Base-by-base conservation (phyloP, 2,797 vertebrate genomes). In the Pseudopleuronectes americanus region DNA sequence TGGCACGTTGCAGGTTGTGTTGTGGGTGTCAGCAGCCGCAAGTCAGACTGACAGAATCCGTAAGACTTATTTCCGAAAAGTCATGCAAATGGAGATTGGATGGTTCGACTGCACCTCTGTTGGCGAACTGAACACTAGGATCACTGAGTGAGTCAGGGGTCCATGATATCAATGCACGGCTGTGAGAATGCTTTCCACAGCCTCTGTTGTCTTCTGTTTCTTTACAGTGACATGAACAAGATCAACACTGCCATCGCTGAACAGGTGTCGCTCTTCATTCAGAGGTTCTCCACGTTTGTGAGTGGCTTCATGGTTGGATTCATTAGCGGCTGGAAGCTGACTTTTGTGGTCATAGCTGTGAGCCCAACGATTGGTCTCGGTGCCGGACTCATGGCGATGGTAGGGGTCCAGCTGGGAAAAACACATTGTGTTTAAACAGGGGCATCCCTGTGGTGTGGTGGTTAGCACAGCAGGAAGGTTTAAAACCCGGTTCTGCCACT, bases 81-180 rank as follows among this genome's bases (percentile, higher is more conserved):
- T 95, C 10, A 96, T 96, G 95, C 81, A 81, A 73, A 95, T 96
- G 93, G 94, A 96, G 76, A 96, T 96, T 0, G 95, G 94, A 53
- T 96, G 95, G 95, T 96, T 96, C 79, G 95, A 96, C 89, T 93
- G 94, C 81, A 95, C 86, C 84, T 95, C 95, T 13, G 90, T 94
- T 19, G 95, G 95, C 19, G 95, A 96, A 85, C 85, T 95, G 53
- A 96, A 96, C 89, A 95, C 94, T 3, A 91, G 95, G 79, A 94
- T 96, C 76, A 94, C 95, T 63, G 95, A 96, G 95, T 96, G 91
- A 90, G 93, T 80, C 1, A 4, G 36, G 24, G 13, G 1, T 8
- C 36, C 77, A n/a, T 41, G 4, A 63, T 60, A 52, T 71, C 38
- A 38, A 4, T 8, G 1, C 47, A 53, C 6, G 26, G 14, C 23